These are phyloP conservation scores for Gerris lacustris DNA, from an alignment of 2,888 invertebrate species.

Conservation along the genomic window DNA sequence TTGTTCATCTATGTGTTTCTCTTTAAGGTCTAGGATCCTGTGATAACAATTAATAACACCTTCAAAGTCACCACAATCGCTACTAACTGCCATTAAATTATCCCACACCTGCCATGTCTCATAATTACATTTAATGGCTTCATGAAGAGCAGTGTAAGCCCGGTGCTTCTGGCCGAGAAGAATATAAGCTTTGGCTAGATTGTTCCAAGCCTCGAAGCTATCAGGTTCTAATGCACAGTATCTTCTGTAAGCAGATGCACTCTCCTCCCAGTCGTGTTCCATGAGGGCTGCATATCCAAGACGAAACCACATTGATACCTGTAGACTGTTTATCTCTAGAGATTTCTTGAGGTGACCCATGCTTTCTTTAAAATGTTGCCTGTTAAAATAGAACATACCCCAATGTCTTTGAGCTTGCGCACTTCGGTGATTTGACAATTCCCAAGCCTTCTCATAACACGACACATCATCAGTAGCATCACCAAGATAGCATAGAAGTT, in stretches of 20 bases:
- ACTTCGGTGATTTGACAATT: constrained; percentile 65
- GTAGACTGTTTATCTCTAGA: constrained; percentile 73
- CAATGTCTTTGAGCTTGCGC: constrained; percentile 79
- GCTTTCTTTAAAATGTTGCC: constrained; percentile 63
- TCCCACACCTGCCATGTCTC: constrained; percentile 96
- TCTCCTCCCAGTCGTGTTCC: constrained; percentile 65
- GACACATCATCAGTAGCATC: constrained; percentile 64
- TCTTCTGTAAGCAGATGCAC: constrained; percentile 71
- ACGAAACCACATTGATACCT: constrained; percentile 73
- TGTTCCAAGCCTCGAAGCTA: constrained; percentile 96
- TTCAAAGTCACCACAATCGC: constrained; percentile 72
- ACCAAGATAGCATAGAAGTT: constrained; percentile 82
- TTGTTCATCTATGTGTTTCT: constrained; percentile 63
- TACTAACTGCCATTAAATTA: constrained; percentile 76
- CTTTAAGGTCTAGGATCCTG: constrained; percentile 71
- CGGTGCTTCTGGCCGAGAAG: constrained; percentile 71
- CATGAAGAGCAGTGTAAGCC: constrained; percentile 72
- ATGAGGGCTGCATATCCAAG: constrained; percentile 74
- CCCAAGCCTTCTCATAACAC: constrained; percentile 84
- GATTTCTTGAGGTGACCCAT: constrained; percentile 71
- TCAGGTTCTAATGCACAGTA: constrained; percentile 75
- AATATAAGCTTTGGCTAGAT: constrained; percentile 85
- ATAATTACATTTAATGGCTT: constrained; percentile 82
- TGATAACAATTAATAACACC: constrained; percentile 77
- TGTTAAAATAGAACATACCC: constrained; percentile 64